Conservation (phyloP, 1,140 invertebrate genomes). For the Latrodectus geometricus region DNA sequence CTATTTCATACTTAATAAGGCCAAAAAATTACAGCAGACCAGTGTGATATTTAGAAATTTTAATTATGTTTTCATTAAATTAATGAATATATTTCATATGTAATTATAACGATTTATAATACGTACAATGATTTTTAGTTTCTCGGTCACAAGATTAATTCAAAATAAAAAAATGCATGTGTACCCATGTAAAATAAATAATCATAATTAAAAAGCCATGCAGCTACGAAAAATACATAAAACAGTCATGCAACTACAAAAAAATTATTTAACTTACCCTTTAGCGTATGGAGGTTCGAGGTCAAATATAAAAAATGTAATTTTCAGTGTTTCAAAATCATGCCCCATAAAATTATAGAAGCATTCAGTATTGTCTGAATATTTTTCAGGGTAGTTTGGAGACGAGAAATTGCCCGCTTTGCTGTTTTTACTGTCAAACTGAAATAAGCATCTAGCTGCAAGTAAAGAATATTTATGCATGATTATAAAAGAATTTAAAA, state of each 20-base stretch:
- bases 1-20: no score
- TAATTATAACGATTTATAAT: no score
- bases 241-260: background rate
- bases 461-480: background rate
- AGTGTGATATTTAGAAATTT: no score
- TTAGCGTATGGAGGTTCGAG: conserved; percentile 63
- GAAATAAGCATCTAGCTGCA: conserved; percentile 59
- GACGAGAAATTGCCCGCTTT: conserved; percentile 66
- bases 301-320: conserved; percentile 63
- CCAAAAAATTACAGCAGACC: no score
- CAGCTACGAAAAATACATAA: background rate
- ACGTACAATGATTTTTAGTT: no score
- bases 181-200: no score
- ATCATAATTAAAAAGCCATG: no score
- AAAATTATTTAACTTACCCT: conserved; percentile 58
- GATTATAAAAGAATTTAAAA: background rate
- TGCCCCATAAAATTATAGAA: conserved; percentile 64
- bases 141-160: no score
- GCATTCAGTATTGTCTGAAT: conserved; percentile 63
- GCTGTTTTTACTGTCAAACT: conserved; percentile 62
- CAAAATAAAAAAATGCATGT: no score
- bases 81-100: no score
- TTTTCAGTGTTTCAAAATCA: conserved; percentile 62
- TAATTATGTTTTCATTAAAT: no score
- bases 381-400: conserved; percentile 63